Percentiles rank a stretch among this genome's conserved stretches.
These are phyloP conservation scores for Chaetodon trifascialis DNA, from an alignment of 2,113 vertebrate genomes.

Conservation along the genomic window DNA sequence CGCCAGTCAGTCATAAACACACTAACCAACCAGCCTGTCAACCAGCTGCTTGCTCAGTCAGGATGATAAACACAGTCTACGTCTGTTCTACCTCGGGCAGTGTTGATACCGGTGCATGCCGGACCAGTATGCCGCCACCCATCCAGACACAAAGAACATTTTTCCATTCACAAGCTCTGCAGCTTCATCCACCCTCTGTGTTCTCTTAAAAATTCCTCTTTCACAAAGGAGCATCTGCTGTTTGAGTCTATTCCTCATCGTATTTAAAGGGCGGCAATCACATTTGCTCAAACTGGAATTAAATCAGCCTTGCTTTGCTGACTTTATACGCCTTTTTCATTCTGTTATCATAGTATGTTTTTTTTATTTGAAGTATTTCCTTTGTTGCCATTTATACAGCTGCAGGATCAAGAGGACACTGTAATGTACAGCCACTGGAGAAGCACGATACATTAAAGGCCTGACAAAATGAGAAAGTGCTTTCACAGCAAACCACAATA, in stretches of 20 bases:
- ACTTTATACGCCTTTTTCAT: background rate
- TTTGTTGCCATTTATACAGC: background rate
- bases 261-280: background rate
- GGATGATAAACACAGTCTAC: constrained; percentile 39
- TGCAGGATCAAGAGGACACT: background rate
- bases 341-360: background rate
- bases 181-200: too few relatives aligned
- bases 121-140: constrained; percentile 11
- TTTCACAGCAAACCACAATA: constrained; percentile 36
- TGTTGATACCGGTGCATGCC: constrained; percentile 22
- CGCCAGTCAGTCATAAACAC: constrained; percentile 25
- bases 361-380: background rate
- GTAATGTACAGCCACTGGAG: background rate
- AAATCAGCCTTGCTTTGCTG: background rate
- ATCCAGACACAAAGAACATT: background rate
- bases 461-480: background rate
- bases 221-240: background rate
- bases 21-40: constrained; percentile 29
- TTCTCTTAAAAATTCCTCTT: background rate
- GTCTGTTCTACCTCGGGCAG: background rate
- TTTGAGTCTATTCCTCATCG: background rate
- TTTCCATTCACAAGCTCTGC: background rate
- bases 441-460: background rate
- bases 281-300: background rate
- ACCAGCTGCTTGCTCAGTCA: constrained; percentile 41